phyloP scores from a whole-genome alignment of 2,888 invertebrate species.

The Volucella bombylans region DNA sequence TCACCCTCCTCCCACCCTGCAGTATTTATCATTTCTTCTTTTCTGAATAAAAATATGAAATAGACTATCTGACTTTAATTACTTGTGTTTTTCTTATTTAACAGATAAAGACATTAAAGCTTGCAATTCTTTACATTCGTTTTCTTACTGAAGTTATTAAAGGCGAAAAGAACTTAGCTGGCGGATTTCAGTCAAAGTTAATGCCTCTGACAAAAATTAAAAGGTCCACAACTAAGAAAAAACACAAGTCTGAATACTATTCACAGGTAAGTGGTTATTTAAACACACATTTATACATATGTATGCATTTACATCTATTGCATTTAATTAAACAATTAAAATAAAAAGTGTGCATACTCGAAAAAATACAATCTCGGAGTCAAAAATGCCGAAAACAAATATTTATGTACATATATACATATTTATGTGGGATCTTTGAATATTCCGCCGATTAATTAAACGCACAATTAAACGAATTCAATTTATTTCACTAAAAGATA shows the following conservation, averaged over 20 bases:
- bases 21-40: too few species aligned
- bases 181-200: conserved; percentile 94
- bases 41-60: background rate
- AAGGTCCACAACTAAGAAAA: conserved; percentile 79
- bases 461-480: too few species aligned
- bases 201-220: conserved; percentile 83
- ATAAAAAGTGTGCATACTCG: too few species aligned
- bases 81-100: conserved; percentile 77
- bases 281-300: conserved; percentile 14
- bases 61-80: conserved; percentile 20
- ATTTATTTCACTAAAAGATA: too few species aligned
- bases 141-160: conserved; percentile 95
- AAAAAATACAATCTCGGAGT: too few species aligned
- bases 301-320: background rate
- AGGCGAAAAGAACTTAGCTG: conserved; percentile 91
- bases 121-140: conserved; percentile 96
- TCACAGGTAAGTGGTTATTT: conserved; percentile 75
- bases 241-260: conserved; percentile 77
- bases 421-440: too few species aligned
- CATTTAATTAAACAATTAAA: background rate
- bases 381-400: too few species aligned
- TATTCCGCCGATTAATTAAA: too few species aligned
- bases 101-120: conserved; percentile 95
- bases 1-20: too few species aligned
- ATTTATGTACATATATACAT: too few species aligned